Conservation (phyloP, 1,140 invertebrate species). For the Halyomorpha halys region DNA sequence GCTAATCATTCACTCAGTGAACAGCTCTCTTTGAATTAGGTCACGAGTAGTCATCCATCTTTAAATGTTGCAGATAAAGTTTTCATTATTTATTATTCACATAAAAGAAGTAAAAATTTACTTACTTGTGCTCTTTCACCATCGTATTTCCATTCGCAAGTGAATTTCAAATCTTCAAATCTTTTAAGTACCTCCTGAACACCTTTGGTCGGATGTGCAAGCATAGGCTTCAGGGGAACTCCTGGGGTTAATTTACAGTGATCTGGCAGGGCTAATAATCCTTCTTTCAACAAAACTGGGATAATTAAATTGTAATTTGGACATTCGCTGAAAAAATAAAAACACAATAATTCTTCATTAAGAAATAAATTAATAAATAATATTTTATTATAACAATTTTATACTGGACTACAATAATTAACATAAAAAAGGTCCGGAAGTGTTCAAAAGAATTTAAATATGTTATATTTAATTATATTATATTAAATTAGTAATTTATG, state of each 20-base stretch:
- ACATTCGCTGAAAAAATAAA: conserved; percentile 64
- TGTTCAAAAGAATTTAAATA: too few species aligned
- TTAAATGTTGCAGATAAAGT: too few species aligned
- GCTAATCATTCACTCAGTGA: too few species aligned
- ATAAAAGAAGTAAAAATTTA: too few species aligned
- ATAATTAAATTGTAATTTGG: conserved; percentile 89
- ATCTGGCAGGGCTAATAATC: conserved; percentile 64
- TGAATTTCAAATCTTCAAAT: conserved; percentile 88
- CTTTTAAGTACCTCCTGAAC: conserved; percentile 79
- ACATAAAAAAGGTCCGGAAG: too few species aligned
- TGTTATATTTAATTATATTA: too few species aligned
- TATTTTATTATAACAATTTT: too few species aligned
- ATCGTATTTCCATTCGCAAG: conserved; percentile 99
- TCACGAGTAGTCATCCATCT: too few species aligned
- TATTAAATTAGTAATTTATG: too few species aligned
- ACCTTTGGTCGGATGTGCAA: conserved; percentile 95
- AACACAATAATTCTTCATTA: conserved; percentile 24
- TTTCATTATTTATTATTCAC: too few species aligned
- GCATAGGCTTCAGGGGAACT: conserved; percentile 95
- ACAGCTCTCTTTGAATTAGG: too few species aligned
- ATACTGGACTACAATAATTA: too few species aligned
- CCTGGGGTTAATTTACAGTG: conserved; percentile 85
- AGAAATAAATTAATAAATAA: neutral
- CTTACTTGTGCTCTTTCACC: conserved; percentile 91
- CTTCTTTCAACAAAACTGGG: conserved; percentile 65